Evolutionary conservation across 1,140 invertebrate species (phyloP).

Genomic region (Bombus huntii): DNA sequence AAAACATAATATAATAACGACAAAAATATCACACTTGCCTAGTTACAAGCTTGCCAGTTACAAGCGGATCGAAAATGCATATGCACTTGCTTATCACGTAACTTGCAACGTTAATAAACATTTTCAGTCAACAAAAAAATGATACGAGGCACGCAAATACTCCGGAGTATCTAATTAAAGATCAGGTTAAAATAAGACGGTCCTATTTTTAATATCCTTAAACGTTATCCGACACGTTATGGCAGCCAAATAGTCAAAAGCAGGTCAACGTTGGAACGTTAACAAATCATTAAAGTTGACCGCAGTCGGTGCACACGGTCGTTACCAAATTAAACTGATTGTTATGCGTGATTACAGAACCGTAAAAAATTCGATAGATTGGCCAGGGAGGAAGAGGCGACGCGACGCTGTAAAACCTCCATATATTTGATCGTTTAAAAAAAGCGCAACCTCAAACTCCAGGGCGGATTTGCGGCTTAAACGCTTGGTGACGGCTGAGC

Average conservation of each 20-base stretch:
- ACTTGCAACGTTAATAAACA: not conserved
- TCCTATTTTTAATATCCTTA: not conserved
- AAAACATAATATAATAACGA: not conserved
- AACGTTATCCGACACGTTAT: not conserved
- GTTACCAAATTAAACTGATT: constrained; percentile 45
- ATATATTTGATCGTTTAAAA: constrained; percentile 44
- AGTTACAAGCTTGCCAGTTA: not conserved
- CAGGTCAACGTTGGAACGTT: not conserved
- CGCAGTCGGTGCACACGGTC: not conserved
- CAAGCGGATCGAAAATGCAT: not conserved
- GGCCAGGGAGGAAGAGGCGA: not conserved
- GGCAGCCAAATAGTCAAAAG: too few species aligned
- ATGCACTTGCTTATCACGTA: not conserved
- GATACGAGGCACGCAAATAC: not conserved
- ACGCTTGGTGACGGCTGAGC: constrained; percentile 55
- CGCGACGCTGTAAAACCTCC: constrained; percentile 29
- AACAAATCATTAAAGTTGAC: constrained; percentile 20
- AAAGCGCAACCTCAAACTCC: constrained; percentile 53
- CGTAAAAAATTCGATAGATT: constrained; percentile 55
- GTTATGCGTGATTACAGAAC: constrained; percentile 22
- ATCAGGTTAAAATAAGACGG: not conserved
- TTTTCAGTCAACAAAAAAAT: too few species aligned
- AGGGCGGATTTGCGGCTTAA: constrained; percentile 59
- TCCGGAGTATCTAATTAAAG: not conserved
- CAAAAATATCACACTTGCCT: not conserved